Base-by-base conservation (phyloP, 2,888 invertebrate genomes). In the Oxystoma pomonae region DNA sequence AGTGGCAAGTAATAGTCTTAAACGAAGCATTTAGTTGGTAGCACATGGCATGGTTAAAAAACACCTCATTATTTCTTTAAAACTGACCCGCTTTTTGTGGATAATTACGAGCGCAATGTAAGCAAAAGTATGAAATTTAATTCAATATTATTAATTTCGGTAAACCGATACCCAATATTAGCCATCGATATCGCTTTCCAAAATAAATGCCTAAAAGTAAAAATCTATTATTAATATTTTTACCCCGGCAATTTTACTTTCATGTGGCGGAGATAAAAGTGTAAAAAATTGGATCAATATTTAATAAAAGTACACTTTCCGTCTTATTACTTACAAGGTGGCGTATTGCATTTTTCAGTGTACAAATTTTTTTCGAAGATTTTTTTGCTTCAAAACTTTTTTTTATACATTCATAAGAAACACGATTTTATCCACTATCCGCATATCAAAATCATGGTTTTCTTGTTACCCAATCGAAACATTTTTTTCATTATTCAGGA, bases 281-380 rank as follows among this genome's bases (percentile, higher is more conserved):
- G 62, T 63, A 63, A 56, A 59, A 56, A 63, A 63, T 63, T 55
- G 59, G 58, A 16, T 58, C 1, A 21, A 63, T 59, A 63, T 63
- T 59, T 63, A 58, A 16, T 53, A n/a, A 16, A 16, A 53, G 35
- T 12, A 35, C 12, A 7, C 35, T 35, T 35, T 7, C 35, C 5
- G 12, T 35, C 35, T 35, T 35, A 12, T 35, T 35, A 12, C 35
- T 7, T 35, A 35, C 35, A 35, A 35, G 35, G 35, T 35, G 35
- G n/a, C n/a, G n/a, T n/a, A n/a, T n/a, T n/a, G n/a, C n/a, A n/a
- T n/a, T n/a, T n/a, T n/a, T n/a, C n/a, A n/a, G n/a, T n/a, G n/a
- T n/a, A n/a, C n/a, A n/a, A n/a, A n/a, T n/a, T n/a, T n/a, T n/a
- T n/a, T n/a, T n/a, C n/a, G n/a, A n/a, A n/a, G n/a, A n/a, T n/a